A percentile compares a stretch with the other conserved stretches of the same genome.
Evolutionary conservation across 92 coral and sea anemone genomes (phyloP).

Genomic region (Ricordea florida): DNA sequence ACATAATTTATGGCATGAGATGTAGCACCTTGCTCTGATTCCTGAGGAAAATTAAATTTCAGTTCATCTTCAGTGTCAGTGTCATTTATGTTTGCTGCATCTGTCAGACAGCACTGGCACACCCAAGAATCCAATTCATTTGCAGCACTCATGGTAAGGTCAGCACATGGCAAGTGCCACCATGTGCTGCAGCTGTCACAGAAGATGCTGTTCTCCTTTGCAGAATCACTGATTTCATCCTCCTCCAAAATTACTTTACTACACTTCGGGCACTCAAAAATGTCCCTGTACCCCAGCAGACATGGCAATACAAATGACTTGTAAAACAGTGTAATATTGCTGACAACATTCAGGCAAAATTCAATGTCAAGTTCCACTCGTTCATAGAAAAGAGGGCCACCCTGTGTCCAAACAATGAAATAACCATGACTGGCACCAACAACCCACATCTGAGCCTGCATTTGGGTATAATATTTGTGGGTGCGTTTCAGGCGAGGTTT

Average conservation of each 20-base stretch:
- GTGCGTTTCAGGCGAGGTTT: slow-evolving; percentile 58
- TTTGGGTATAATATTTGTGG: slow-evolving; percentile 69
- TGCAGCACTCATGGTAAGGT: slow-evolving; percentile 28
- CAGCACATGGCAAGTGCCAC: slow-evolving; percentile 60
- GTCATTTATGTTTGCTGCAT: slow-evolving; percentile 40
- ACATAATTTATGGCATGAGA: slow-evolving; percentile 12
- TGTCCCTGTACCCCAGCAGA: slow-evolving; percentile 67
- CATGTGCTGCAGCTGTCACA: slow-evolving; percentile 63
- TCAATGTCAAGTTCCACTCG: slow-evolving; percentile 50
- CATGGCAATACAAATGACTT: slow-evolving; percentile 66
- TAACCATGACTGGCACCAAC: slow-evolving; percentile 48
- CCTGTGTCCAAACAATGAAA: slow-evolving; percentile 52
- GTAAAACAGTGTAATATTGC: slow-evolving; percentile 57
- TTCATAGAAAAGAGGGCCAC: slow-evolving; percentile 45
- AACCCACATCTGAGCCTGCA: slow-evolving; percentile 66
- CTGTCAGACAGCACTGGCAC: slow-evolving; percentile 47
- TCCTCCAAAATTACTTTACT: slow-evolving; percentile 50
- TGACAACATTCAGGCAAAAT: slow-evolving; percentile 50
- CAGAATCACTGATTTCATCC: slow-evolving; percentile 52
- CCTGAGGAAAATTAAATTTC: slow-evolving; percentile 5
- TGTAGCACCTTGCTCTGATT: slow-evolving; percentile 4
- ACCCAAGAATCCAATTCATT: slow-evolving; percentile 49
- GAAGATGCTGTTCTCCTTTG: slow-evolving; percentile 47
- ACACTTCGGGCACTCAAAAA: slow-evolving; percentile 61
- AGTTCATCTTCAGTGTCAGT: slow-evolving; percentile 33